phyloP scores from a whole-genome alignment of 2,888 invertebrate genomes.

The Drosophila pseudotalamancana region DNA sequence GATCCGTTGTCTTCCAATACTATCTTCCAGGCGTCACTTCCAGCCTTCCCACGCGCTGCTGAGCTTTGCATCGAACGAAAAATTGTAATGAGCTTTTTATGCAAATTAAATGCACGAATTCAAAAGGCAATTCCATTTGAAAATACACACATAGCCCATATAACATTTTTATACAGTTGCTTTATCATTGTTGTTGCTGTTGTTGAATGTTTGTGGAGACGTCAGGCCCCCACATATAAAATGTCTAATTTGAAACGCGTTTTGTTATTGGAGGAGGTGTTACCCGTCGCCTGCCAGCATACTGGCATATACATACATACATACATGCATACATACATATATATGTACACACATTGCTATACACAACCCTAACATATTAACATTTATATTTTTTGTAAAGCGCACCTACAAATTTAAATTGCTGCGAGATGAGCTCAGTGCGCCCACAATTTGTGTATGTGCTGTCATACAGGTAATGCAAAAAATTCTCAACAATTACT shows the following conservation, averaged over 20 bases:
- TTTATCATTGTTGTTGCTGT: constrained; percentile 12
- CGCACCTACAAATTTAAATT: constrained; percentile 70
- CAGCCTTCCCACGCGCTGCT: constrained; percentile 47
- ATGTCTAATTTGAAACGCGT: constrained; percentile 56
- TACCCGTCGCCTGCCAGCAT: constrained; percentile 30
- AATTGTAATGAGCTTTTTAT: constrained; percentile 59
- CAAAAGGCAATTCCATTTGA: constrained; percentile 50
- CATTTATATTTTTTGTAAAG: constrained; percentile 27
- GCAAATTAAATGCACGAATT: constrained; percentile 57
- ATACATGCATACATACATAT: neutral
- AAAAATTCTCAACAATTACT: constrained; percentile 61
- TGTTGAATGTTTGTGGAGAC: constrained; percentile 38
- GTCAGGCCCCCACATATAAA: constrained; percentile 53
- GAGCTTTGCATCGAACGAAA: constrained; percentile 36
- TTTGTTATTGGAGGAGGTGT: constrained; percentile 56
- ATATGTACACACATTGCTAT: neutral
- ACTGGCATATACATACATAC: neutral
- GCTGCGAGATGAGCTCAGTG: constrained; percentile 73
- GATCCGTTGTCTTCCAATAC: constrained; percentile 11
- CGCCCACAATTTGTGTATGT: constrained; percentile 50
- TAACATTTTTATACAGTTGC: constrained; percentile 44
- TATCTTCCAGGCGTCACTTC: constrained; percentile 23
- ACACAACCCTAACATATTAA: constrained; percentile 1
- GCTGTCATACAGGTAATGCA: constrained; percentile 36
- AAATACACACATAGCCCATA: constrained; percentile 42